These are phyloP conservation scores for Triplophysa siluroides DNA, from an alignment of 2,113 vertebrate species.

Conservation along the genomic window DNA sequence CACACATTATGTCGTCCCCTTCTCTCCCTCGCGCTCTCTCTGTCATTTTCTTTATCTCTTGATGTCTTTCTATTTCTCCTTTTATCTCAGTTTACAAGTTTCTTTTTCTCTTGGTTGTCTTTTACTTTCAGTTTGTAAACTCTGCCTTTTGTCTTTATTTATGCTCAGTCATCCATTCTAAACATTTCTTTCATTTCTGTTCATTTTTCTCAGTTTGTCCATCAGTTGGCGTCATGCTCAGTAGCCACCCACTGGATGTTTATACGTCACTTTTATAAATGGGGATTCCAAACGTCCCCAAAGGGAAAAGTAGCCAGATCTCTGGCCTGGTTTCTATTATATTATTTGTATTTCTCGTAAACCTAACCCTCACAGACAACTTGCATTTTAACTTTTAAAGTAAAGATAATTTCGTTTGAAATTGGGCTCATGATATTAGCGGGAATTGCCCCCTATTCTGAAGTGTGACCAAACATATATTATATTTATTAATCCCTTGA, in stretches of 20 bases:
- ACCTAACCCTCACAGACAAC: too few relatives aligned
- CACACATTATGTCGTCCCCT: background rate
- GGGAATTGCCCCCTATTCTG: too few relatives aligned
- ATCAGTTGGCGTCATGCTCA: constrained; percentile 30
- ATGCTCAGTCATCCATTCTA: background rate
- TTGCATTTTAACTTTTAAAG: too few relatives aligned
- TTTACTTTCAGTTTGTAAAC: background rate
- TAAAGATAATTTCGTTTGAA: too few relatives aligned
- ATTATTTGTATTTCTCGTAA: too few relatives aligned
- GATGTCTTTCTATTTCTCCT: background rate
- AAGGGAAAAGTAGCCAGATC: background rate
- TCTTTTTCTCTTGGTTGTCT: background rate
- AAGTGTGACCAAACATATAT: too few relatives aligned
- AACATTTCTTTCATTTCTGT: background rate
- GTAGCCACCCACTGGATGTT: background rate
- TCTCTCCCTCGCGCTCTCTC: background rate
- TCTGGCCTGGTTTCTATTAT: background rate
- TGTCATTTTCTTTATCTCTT: background rate
- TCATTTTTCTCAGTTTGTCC: background rate
- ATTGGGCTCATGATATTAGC: too few relatives aligned
- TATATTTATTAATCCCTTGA: too few relatives aligned
- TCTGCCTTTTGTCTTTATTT: background rate
- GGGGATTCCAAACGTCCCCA: too few relatives aligned
- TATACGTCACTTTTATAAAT: background rate
- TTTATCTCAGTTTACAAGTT: background rate